Percentiles rank a stretch among this genome's conserved stretches.
Evolutionary conservation across 1,140 invertebrate species (phyloP).

Genomic region (Dinothrombium tinctorium): DNA sequence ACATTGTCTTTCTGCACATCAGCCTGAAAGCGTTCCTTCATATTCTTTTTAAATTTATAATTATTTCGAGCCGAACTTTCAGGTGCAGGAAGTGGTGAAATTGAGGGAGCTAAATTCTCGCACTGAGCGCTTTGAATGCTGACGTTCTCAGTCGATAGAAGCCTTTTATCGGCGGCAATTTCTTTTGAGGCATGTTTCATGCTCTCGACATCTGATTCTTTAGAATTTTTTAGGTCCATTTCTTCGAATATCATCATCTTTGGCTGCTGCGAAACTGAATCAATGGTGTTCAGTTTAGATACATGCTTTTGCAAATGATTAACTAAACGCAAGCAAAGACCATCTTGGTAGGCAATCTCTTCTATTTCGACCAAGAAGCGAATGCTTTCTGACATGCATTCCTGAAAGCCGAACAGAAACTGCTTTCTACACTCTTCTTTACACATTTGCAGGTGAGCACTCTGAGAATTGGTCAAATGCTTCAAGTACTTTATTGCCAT

Average conservation of each 20-base stretch:
- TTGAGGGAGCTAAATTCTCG: no score
- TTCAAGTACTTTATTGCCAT: constrained; percentile 88
- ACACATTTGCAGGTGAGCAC: not conserved
- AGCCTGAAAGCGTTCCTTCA: no score
- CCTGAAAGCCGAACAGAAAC: constrained; percentile 55
- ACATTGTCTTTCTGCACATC: not conserved
- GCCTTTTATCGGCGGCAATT: no score
- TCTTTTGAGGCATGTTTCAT: no score
- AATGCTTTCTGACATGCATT: constrained; percentile 66
- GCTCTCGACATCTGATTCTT: no score
- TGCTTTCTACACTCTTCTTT: constrained; percentile 18
- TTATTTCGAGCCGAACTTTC: no score
- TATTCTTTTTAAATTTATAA: no score
- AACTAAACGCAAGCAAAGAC: constrained; percentile 50
- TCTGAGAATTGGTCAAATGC: constrained; percentile 27
- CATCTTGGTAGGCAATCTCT: constrained; percentile 46
- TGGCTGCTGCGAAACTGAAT: constrained; percentile 6
- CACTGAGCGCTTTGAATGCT: no score
- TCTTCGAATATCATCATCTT: no score
- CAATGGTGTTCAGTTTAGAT: constrained; percentile 28
- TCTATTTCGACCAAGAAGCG: constrained; percentile 67
- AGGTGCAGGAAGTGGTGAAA: no score
- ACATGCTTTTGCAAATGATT: constrained; percentile 60
- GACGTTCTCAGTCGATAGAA: no score
- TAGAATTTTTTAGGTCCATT: no score